These are phyloP conservation scores for Aplodontia rufa DNA, from an alignment of 2,113 vertebrate genomes.

Conservation along the genomic window DNA sequence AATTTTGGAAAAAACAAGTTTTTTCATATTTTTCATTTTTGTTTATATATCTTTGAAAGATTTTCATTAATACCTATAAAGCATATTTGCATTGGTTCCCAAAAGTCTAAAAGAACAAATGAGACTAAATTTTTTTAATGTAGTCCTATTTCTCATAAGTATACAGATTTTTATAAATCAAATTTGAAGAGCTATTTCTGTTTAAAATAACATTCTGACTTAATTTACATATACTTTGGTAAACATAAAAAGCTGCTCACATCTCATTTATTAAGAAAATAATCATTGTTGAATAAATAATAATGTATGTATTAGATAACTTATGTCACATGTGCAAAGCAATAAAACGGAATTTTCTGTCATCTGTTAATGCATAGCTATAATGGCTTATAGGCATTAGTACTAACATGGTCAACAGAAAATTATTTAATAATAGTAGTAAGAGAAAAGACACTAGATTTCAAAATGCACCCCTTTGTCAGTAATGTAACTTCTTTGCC, in stretches of 20 bases:
- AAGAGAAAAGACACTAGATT: background rate
- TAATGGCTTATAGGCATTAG: background rate
- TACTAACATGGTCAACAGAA: constrained; percentile 5
- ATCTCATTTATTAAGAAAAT: constrained; percentile 68
- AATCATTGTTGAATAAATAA: constrained; percentile 43
- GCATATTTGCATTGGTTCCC: constrained; percentile 20
- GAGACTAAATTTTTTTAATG: background rate
- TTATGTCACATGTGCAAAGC: background rate
- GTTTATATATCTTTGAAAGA: background rate
- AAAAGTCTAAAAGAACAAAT: constrained; percentile 32
- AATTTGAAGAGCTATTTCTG: constrained; percentile 41
- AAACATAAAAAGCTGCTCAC: constrained; percentile 62
- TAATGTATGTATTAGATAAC: constrained; percentile 43
- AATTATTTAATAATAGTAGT: constrained; percentile 44
- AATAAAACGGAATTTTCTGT: constrained; percentile 15
- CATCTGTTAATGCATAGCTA: background rate
- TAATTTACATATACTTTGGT: constrained; percentile 56
- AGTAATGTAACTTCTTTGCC: background rate
- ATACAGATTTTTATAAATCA: background rate
- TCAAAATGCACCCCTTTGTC: constrained; percentile 29
- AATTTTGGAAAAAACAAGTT: background rate
- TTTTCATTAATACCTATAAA: background rate
- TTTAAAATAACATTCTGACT: constrained; percentile 31
- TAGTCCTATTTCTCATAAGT: constrained; percentile 19
- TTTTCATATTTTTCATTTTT: constrained; percentile 16